Evolutionary conservation across 2,113 vertebrate species (phyloP).

Genomic region (Prolemur simus): DNA sequence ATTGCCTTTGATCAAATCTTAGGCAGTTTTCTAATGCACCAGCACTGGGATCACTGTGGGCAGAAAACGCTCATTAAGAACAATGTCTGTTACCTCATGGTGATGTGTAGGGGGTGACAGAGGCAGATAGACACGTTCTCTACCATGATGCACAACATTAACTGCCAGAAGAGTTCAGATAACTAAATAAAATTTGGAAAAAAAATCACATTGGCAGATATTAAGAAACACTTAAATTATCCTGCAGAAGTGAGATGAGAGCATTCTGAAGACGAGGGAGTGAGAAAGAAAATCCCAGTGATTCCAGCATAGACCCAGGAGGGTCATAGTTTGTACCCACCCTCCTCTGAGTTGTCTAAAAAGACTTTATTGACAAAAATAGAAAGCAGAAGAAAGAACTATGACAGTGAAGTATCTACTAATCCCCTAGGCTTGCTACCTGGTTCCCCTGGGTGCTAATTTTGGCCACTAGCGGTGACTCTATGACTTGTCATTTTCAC

Average conservation of each 20-base stretch:
- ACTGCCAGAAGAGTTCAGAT: neutral
- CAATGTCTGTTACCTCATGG: neutral
- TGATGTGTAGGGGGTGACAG: neutral
- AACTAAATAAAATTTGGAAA: neutral
- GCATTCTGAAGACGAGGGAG: neutral
- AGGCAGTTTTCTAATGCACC: neutral
- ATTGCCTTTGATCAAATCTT: neutral
- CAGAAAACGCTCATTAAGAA: neutral
- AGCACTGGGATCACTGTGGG: neutral
- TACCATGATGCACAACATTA: neutral
- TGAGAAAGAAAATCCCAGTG: neutral
- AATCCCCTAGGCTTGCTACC: neutral
- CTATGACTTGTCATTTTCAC: neutral
- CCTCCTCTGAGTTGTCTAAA: neutral
- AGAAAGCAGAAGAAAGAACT: neutral
- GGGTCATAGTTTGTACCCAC: fast-evolving
- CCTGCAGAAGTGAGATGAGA: neutral
- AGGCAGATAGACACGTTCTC: neutral
- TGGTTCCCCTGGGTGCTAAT: neutral
- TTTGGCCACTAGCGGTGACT: neutral
- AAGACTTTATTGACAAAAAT: neutral
- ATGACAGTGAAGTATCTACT: neutral
- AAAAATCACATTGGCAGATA: neutral
- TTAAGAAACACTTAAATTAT: neutral
- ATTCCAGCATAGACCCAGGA: neutral